Evolutionary conservation across 2,888 invertebrate species (phyloP).

Genomic region (Ecliptopera silaceata): DNA sequence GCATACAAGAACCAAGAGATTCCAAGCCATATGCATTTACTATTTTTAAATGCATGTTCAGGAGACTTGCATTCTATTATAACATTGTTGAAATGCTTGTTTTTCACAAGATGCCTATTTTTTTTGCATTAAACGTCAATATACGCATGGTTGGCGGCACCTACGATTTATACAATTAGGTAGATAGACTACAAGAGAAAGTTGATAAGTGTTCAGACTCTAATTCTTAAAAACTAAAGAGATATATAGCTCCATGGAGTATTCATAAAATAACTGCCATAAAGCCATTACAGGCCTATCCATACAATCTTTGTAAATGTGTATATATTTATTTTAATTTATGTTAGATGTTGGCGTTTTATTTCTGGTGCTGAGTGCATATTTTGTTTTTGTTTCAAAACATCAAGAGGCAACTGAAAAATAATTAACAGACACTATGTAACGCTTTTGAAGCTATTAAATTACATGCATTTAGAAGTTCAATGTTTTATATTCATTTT

Average conservation of each 20-base stretch:
- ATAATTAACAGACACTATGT: conserved; percentile 35
- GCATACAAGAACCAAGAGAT: background rate
- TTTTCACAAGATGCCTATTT: conserved; percentile 15
- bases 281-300: conserved; percentile 28
- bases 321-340: conserved; percentile 72
- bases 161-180: conserved; percentile 2
- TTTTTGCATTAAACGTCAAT: conserved; percentile 7
- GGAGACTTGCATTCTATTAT: conserved; percentile 2
- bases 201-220: no score
- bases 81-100: conserved; percentile 8
- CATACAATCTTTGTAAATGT: conserved; percentile 65
- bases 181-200: conserved; percentile 5
- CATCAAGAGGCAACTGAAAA: conserved; percentile 31
- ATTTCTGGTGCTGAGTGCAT: conserved; percentile 67
- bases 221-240: conserved; percentile 18
- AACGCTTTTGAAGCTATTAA: conserved; percentile 28
- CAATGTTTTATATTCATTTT: conserved; percentile 37
- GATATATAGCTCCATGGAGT: conserved; percentile 14
- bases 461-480: conserved; percentile 16
- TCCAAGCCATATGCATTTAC: conserved; percentile 16
- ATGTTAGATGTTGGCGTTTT: conserved; percentile 63
- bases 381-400: conserved; percentile 53
- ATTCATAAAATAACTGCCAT: conserved; percentile 22
- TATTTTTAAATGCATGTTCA: conserved; percentile 8
- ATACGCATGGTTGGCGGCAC: conserved; percentile 7